Conservation (phyloP, 1,140 invertebrate genomes). For the Halotydeus destructor region DNA sequence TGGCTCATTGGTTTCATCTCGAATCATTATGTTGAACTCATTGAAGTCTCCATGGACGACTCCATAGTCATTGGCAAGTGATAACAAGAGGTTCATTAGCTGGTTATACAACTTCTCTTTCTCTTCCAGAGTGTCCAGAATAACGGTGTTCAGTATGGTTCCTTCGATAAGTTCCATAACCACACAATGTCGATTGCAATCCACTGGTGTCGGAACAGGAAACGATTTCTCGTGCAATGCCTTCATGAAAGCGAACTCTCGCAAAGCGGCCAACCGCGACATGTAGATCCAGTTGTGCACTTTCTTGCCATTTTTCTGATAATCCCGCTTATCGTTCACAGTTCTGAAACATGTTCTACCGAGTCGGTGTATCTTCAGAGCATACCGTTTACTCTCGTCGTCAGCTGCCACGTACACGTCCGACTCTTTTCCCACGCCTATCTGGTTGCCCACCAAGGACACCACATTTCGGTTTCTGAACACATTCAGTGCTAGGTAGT, state of each 20-base stretch:
- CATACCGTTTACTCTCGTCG: conserved; percentile 27
- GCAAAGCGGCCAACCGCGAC: conserved; percentile 84
- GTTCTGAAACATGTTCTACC: conserved; percentile 92
- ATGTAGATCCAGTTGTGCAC: conserved; percentile 85
- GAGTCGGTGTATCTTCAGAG: conserved; percentile 34
- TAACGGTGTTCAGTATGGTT: conserved; percentile 4
- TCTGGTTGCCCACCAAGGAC: conserved; percentile 83
- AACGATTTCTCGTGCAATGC: conserved; percentile 62
- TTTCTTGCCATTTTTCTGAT: conserved; percentile 40
- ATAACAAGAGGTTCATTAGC: conserved; percentile 81
- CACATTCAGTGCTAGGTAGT: conserved; percentile 82
- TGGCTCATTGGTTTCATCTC: conserved; percentile 32
- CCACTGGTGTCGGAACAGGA: conserved; percentile 82
- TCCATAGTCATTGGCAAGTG: conserved; percentile 62
- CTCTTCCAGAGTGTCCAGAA: conserved; percentile 25
- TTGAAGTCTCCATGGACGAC: conserved; percentile 99
- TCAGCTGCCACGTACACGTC: conserved; percentile 24
- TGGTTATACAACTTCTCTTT: conserved; percentile 53
- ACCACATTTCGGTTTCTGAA: conserved; percentile 54
- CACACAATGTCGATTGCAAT: conserved; percentile 87
- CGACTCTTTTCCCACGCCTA: conserved; percentile 93
- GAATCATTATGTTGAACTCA: conserved; percentile 90
- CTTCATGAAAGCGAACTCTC: conserved; percentile 97
- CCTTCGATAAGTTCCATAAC: conserved; percentile 74
- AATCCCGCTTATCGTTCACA: conserved; percentile 87